Conservation (phyloP, 2,113 vertebrate species). For the Ptilorrhoa leucosticta region DNA sequence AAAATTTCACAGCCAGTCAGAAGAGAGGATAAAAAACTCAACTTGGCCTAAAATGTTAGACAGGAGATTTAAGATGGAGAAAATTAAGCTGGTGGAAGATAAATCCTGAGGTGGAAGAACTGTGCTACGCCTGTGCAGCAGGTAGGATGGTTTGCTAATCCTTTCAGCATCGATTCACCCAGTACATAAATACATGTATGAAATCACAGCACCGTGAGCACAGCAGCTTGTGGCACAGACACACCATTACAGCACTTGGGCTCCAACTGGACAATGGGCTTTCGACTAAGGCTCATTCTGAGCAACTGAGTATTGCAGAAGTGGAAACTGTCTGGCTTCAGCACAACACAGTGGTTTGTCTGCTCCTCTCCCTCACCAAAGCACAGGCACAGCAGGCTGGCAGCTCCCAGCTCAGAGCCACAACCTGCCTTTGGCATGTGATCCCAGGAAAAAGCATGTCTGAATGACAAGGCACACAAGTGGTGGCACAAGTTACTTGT, state of each 20-base stretch:
- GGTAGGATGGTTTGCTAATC: neutral
- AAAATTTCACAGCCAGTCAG: neutral
- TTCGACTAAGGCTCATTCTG: neutral
- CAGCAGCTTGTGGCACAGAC: neutral
- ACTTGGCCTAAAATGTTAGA: neutral
- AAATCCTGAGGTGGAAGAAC: neutral
- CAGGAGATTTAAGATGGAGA: neutral
- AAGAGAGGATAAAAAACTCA: neutral
- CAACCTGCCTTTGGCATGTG: rapidly evolving
- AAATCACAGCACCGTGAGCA: neutral
- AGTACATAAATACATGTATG: neutral
- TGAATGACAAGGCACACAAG: neutral
- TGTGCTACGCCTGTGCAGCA: neutral
- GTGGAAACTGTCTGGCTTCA: neutral
- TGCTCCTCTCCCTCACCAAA: neutral
- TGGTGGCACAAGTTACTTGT: neutral
- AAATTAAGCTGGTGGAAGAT: neutral
- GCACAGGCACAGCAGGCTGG: neutral
- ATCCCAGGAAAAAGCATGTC: neutral
- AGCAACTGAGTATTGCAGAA: neutral
- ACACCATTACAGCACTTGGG: rapidly evolving
- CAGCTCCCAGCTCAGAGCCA: neutral
- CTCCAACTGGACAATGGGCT: neutral
- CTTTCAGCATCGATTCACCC: rapidly evolving
- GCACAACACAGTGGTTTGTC: neutral